These are phyloP conservation scores for Taxidea taxus DNA, from an alignment of 2,113 vertebrate genomes.

Conservation along the genomic window DNA sequence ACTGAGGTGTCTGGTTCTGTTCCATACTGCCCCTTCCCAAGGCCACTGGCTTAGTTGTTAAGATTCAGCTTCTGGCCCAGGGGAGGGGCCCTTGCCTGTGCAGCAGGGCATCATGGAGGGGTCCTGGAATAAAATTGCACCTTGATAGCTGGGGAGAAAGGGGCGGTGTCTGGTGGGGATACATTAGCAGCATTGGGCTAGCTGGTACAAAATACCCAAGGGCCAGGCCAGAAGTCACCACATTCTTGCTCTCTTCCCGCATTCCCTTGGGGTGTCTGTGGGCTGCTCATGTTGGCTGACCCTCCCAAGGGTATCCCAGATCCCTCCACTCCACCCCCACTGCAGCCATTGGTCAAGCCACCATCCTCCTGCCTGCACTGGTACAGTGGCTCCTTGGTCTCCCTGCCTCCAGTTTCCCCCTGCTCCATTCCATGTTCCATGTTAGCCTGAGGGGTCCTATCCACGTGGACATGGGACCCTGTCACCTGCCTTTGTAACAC, in stretches of 20 bases:
- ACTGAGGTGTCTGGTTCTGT: neutral
- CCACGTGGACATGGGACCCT: neutral
- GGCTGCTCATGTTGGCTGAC: neutral
- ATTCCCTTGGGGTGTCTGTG: rapidly evolving
- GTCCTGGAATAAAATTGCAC: no score
- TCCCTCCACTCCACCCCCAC: neutral
- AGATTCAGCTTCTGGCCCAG: neutral
- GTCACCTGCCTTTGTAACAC: neutral
- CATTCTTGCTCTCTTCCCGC: neutral
- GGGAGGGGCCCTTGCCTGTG: neutral
- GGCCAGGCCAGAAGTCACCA: neutral
- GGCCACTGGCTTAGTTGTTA: neutral
- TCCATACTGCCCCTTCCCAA: rapidly evolving
- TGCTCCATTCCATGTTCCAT: rapidly evolving
- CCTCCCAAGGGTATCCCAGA: neutral
- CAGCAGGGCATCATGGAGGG: neutral
- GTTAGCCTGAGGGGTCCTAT: neutral
- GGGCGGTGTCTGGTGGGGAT: neutral
- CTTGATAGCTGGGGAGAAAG: neutral
- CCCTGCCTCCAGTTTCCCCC: no score
- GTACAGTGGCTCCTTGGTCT: neutral
- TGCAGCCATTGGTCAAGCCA: rapidly evolving
- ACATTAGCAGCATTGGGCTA: rapidly evolving
- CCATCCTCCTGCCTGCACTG: neutral
- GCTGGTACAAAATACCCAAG: neutral